phyloP scores from a whole-genome alignment of 2,797 vertebrate genomes.

The Gymnoscopelus braueri region DNA sequence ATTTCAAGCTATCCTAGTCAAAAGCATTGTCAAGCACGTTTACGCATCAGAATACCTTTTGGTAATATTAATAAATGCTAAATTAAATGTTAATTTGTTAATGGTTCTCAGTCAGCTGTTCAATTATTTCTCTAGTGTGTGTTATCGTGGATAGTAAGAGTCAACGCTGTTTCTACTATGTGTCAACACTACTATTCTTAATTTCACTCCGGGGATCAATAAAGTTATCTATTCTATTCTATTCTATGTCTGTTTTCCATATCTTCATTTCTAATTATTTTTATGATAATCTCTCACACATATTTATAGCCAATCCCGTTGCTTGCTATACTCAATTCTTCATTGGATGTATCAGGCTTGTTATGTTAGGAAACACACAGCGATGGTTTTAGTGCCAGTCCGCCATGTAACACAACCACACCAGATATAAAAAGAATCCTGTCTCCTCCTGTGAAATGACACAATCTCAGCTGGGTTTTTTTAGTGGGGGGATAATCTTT shows the following conservation, averaged over 20 bases:
- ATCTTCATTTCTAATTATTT: constrained; percentile 13
- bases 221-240: not conserved
- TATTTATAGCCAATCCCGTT: constrained; percentile 13
- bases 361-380: constrained; percentile 11
- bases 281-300: constrained; percentile 4
- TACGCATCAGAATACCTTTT: too few species aligned
- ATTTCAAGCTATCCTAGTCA: constrained; percentile 48
- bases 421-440: not conserved
- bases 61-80: too few species aligned
- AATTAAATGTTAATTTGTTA: too few species aligned
- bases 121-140: not conserved
- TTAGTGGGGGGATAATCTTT: not conserved
- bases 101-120: not conserved
- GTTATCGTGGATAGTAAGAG: not conserved
- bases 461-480: constrained; percentile 19
- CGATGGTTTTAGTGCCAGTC: constrained; percentile 22
- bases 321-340: constrained; percentile 8
- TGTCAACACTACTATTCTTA: too few species aligned
- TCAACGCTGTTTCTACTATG: not conserved
- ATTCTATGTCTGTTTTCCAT: constrained; percentile 7
- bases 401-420: constrained; percentile 22
- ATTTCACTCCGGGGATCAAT: not conserved
- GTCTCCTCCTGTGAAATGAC: constrained; percentile 31
- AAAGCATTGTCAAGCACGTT: constrained; percentile 30
- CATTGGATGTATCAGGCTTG: constrained; percentile 24